phyloP scores from a whole-genome alignment of 2,113 vertebrate genomes.

The Acrocephalus arundinaceus region DNA sequence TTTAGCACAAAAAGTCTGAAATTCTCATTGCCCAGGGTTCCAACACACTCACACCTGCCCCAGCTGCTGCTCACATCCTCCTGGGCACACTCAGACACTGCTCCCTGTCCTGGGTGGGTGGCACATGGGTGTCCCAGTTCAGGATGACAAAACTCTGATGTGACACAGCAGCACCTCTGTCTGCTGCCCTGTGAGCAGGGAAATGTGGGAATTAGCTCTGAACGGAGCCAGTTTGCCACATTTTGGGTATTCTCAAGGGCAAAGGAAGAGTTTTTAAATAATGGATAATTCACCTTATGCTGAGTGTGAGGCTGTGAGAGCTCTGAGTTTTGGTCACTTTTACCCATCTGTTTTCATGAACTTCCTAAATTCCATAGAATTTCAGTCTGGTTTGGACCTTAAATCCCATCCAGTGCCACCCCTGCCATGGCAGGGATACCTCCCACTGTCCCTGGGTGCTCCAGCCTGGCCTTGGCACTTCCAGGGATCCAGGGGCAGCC shows the following conservation, averaged over 20 bases:
- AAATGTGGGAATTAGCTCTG: not conserved
- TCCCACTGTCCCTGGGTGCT: fast-evolving
- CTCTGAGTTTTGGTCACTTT: not conserved
- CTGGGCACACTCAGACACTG: not conserved
- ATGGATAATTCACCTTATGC: fast-evolving
- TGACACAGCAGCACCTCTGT: not conserved
- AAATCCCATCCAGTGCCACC: not conserved
- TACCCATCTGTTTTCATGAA: not conserved
- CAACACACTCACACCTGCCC: not conserved
- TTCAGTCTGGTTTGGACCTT: not conserved
- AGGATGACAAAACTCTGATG: not conserved
- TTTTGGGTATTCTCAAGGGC: not conserved
- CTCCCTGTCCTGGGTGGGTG: not conserved
- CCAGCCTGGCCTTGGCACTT: not conserved
- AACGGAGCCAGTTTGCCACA: not conserved
- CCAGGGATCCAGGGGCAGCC: not conserved
- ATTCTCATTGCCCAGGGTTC: no score
- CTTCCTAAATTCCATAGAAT: not conserved
- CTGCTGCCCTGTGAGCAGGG: not conserved
- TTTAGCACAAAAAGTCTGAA: no score
- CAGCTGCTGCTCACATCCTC: not conserved
- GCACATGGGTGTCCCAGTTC: not conserved
- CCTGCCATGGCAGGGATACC: not conserved
- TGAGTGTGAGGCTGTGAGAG: not conserved
- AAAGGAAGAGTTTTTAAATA: not conserved